Base-by-base conservation (phyloP, 1,140 invertebrate species). In the Lutraria rhynchaena region DNA sequence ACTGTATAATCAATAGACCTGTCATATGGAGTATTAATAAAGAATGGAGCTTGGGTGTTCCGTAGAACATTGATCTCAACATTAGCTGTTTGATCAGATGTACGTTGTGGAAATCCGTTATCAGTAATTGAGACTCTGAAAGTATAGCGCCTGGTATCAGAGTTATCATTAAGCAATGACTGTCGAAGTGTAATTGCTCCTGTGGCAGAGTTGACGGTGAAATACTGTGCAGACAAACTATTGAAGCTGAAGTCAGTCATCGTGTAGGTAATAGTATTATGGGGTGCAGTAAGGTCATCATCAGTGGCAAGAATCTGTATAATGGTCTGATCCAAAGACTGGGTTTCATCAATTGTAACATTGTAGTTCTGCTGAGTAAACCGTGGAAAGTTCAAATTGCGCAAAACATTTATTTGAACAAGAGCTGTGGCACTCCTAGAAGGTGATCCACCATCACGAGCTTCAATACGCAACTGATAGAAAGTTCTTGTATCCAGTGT, bases 11-110 rank as follows among this genome's bases (percentile, higher is more conserved):
- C 61, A 3, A 88, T 87, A 1, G 35, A 49, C 11, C 93, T 0
- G 96, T 37, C 17, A 65, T 88, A 88, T 5, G 81, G 74, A 4
- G 33, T 85, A 53, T 84, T 85, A 9, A 31, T 49, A 51, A 90
- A 91, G 7, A 49, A 37, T 35, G 95, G 93, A 29, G 94, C 92
- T 2, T 58, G 27, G 17, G 44, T 70, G 46, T 71, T 83, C 3
- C 74, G 65, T 41, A 61, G 69, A 13, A 77, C 67, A 19, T 71
- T 65, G 35, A 75, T 60, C 60, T 76, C 81, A 60, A 76, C 63
- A 24, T 27, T 76, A 27, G 71, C 71, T 29, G 33, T 9, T 22
- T 49, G 69, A 29, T 3, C 22, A 4, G 22, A 37, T 27, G 31
- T 5, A 7, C 73, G 24, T 0, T 1, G 1, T 55, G 71, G 81